phyloP scores from a whole-genome alignment of 2,113 vertebrate species.

The Hippoglossus stenolepis region DNA sequence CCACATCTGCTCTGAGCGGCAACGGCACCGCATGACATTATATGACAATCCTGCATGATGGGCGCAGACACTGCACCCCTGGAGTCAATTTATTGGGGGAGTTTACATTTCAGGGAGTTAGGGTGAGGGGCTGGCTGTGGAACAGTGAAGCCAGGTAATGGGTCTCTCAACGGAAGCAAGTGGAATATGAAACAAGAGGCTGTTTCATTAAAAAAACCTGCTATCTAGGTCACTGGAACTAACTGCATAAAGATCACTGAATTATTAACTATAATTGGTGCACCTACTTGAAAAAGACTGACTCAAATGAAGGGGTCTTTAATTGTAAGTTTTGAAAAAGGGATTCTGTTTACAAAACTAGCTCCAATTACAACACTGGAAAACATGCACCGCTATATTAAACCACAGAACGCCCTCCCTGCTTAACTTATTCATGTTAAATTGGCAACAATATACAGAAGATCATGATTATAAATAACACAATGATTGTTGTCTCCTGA shows the following conservation, averaged over 20 bases:
- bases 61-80: background rate
- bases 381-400: background rate
- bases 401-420: slow-evolving; percentile 2
- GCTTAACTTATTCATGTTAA: slow-evolving; percentile 1
- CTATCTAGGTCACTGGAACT: slow-evolving; percentile 79
- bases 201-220: slow-evolving; percentile 64
- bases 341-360: slow-evolving; percentile 21
- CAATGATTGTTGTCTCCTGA: slow-evolving; percentile 23
- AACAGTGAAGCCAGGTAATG: slow-evolving; percentile 52
- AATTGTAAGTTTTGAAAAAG: slow-evolving; percentile 31
- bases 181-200: slow-evolving; percentile 59
- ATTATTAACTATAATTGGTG: slow-evolving; percentile 81
- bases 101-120: background rate
- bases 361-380: background rate
- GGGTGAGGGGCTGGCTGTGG: background rate
- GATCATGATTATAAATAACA: slow-evolving; percentile 1
- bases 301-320: slow-evolving; percentile 53
- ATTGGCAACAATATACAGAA: background rate
- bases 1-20: background rate
- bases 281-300: slow-evolving; percentile 72
- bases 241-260: slow-evolving; percentile 77
- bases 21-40: background rate
- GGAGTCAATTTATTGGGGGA: background rate
- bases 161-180: slow-evolving; percentile 53
- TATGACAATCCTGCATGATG: background rate